These are phyloP conservation scores for Andinoacara biseriatus DNA, from an alignment of 2,113 vertebrate species.

Conservation along the genomic window DNA sequence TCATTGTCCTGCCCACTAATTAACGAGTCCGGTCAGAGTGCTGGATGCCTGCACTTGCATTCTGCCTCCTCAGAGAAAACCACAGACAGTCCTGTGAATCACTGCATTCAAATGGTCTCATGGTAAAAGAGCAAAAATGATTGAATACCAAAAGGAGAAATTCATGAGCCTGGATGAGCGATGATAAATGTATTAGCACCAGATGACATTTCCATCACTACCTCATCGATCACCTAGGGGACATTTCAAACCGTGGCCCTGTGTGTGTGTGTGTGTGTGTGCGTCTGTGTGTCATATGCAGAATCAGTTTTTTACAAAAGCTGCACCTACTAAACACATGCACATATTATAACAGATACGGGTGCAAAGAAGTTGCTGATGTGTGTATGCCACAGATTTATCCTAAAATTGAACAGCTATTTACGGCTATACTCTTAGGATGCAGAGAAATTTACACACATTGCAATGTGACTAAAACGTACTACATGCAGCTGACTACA, in stretches of 20 bases:
- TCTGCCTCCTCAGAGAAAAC: slow-evolving; percentile 50
- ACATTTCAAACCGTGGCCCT: slow-evolving; percentile 48
- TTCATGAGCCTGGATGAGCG: slow-evolving; percentile 60
- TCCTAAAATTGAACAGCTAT: neutral
- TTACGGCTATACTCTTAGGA: neutral
- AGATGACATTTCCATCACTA: slow-evolving; percentile 73
- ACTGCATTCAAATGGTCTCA: slow-evolving; percentile 47
- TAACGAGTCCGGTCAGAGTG: slow-evolving; percentile 55
- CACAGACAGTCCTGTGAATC: slow-evolving; percentile 56
- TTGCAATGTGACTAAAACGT: neutral
- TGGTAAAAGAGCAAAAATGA: slow-evolving; percentile 67
- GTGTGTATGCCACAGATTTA: neutral
- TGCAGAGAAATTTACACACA: neutral
- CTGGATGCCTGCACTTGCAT: slow-evolving; percentile 49
- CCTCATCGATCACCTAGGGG: slow-evolving; percentile 69
- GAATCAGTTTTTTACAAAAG: slow-evolving; percentile 21
- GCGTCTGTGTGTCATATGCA: slow-evolving; percentile 37
- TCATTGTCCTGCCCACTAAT: slow-evolving; percentile 64
- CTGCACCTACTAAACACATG: neutral
- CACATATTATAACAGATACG: neutral
- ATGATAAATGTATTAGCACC: slow-evolving; percentile 69
- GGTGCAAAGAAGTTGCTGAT: neutral
- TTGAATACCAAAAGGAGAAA: slow-evolving; percentile 61
- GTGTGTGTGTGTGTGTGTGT: slow-evolving; percentile 20
- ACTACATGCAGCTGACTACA: neutral